Conservation (phyloP, 2,888 invertebrate species). For the Phalangium opilio region DNA sequence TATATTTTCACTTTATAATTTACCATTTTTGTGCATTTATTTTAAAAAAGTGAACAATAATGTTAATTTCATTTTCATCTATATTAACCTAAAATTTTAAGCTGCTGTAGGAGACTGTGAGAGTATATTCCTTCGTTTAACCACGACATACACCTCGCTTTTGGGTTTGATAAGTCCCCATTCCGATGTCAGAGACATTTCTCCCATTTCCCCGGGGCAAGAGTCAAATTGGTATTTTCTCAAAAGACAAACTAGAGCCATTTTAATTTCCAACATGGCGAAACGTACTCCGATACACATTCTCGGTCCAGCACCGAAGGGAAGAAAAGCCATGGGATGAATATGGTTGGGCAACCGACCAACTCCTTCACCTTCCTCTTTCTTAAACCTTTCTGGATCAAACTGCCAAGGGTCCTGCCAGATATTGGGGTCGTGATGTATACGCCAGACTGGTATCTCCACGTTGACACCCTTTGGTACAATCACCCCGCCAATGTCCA, state of each 20-base stretch:
- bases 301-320: slow-evolving; percentile 19
- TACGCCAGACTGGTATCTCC: slow-evolving; percentile 20
- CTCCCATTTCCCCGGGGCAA: not conserved
- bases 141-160: too few relatives aligned
- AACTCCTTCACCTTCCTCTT: slow-evolving; percentile 7
- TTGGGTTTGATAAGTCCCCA: too few relatives aligned
- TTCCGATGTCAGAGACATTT: too few relatives aligned
- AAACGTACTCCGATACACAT: slow-evolving; percentile 19
- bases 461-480: slow-evolving; percentile 21
- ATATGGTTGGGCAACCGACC: not conserved
- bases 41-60: too few relatives aligned
- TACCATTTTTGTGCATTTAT: too few relatives aligned
- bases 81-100: too few relatives aligned
- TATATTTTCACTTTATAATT: too few relatives aligned
- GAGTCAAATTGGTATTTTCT: slow-evolving; percentile 12
- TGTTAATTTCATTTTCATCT: too few relatives aligned
- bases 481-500: slow-evolving; percentile 11
- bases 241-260: slow-evolving; percentile 13
- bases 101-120: too few relatives aligned
- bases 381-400: slow-evolving; percentile 21
- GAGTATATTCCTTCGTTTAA: too few relatives aligned
- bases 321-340: slow-evolving; percentile 12
- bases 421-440: slow-evolving; percentile 22
- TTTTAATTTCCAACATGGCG: slow-evolving; percentile 18
- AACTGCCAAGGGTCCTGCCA: slow-evolving; percentile 23